Percentiles rank a stretch among this genome's conserved stretches.
These are phyloP conservation scores for Rhagonycha lutea DNA, from an alignment of 2,888 invertebrate genomes.

Conservation along the genomic window DNA sequence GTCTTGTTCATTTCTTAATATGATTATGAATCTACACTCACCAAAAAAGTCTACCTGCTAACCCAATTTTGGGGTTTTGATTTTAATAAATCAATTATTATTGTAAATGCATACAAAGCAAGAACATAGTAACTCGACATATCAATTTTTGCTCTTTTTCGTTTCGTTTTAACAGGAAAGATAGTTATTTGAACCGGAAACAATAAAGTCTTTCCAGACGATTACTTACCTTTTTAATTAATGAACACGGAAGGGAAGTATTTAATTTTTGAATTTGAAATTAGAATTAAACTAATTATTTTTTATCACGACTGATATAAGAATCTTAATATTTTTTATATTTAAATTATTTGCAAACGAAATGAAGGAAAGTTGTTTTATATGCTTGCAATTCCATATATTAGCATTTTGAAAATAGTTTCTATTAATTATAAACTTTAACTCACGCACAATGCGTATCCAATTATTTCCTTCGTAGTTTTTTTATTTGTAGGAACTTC, in stretches of 20 bases:
- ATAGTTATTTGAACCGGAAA: not conserved
- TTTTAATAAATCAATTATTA: no score
- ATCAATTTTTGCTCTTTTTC: no score
- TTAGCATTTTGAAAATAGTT: not conserved
- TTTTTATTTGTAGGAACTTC: not conserved
- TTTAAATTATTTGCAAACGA: not conserved
- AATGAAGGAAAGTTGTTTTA: not conserved
- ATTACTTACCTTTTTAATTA: not conserved
- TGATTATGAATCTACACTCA: no score
- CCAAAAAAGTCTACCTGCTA: no score
- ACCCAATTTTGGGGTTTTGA: no score
- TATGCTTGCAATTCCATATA: not conserved
- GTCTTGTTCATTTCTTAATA: no score
- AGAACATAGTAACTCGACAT: no score
- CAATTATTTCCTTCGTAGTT: not conserved
- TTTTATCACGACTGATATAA: not conserved
- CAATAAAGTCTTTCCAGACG: not conserved
- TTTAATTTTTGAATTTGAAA: not conserved
- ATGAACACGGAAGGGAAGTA: not conserved
- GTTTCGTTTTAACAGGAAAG: no score
- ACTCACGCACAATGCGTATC: not conserved
- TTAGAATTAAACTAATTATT: not conserved
- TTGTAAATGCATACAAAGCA: no score
- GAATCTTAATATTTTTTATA: not conserved
- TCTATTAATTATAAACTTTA: not conserved